Base-by-base conservation (phyloP, 2,113 vertebrate species). In the Nymphicus hollandicus region DNA sequence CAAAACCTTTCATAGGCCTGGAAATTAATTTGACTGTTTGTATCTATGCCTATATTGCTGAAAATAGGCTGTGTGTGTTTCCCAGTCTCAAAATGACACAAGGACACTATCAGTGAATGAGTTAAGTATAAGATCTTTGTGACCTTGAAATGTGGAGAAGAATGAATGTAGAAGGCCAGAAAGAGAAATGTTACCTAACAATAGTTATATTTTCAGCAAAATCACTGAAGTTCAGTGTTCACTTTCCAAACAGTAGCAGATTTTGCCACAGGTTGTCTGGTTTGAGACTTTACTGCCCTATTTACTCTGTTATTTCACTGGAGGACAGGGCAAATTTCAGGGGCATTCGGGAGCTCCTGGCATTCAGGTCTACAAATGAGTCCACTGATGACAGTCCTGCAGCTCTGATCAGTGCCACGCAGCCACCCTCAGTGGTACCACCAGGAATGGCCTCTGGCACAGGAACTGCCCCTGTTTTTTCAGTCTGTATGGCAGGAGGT, bases 401-500 rank as follows among this genome's bases (percentile, higher is more conserved):
- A 23, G 61, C 69, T 70, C n/a, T 86, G 29, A 35, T 88, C 15
- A 43, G 72, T 56, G 56, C 55, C 53, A 20, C 4, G 9, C 50
- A 49, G 55, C 69, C 64, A 29, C 50, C 23, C 1, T 31, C 46
- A 43, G 14, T 16, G 37, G 18, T 72, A 63, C 53, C 3, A 2
- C 46, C 60, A 9, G 52, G 55, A 82, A n/a, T 13, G 17, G 44
- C 35, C 44, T 58, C 50, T 39, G 58, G 53, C 35, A 33, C 55
- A 69, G 64, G 37, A 95, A 25, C 44, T 35, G 55, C 66, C 58
- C 41, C 15, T 37, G 29, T 0, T 15, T 60, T 86, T 89, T 79
- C 0, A 0, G 44, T 71, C 69, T 0, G 0, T 89, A 9, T 25
- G 16, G 76, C 0, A 0, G 82, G 81, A 89, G 49, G 41, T 89